Percentiles rank a stretch among this genome's conserved stretches.
phyloP scores from a whole-genome alignment of 2,888 invertebrate species.

The Hemaris fuciformis region DNA sequence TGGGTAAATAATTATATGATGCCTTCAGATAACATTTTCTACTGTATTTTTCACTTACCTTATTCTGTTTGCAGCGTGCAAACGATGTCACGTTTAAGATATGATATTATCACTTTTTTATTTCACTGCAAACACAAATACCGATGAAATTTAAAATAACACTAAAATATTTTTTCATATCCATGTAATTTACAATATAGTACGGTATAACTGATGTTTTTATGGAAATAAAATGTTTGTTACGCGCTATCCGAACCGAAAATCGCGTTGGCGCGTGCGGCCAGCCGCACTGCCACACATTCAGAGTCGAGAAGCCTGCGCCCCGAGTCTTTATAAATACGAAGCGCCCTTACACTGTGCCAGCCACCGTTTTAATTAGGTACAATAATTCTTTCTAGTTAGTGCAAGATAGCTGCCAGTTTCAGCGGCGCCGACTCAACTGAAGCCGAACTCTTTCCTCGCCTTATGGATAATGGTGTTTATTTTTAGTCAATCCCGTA shows the following conservation, averaged over 20 bases:
- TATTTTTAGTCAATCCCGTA: slow-evolving; percentile 56
- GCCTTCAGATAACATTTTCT: slow-evolving; percentile 17
- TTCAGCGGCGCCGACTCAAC: slow-evolving; percentile 35
- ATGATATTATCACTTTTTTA: slow-evolving; percentile 23
- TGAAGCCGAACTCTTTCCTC: slow-evolving; percentile 29
- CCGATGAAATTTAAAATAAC: slow-evolving; percentile 11
- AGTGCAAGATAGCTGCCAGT: slow-evolving; percentile 70
- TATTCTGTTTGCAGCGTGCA: slow-evolving; percentile 26
- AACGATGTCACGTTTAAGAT: slow-evolving; percentile 31
- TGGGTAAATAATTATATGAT: slow-evolving; percentile 16
- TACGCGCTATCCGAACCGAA: not conserved
- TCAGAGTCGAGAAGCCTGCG: slow-evolving; percentile 56
- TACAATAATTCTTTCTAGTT: slow-evolving; percentile 70
- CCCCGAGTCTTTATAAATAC: slow-evolving; percentile 54
- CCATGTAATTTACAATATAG: not conserved
- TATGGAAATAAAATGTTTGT: not conserved
- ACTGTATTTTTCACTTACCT: slow-evolving; percentile 32
- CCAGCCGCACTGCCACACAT: slow-evolving; percentile 35
- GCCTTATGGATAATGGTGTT: slow-evolving; percentile 33
- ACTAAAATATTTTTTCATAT: not conserved
- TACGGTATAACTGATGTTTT: not conserved
- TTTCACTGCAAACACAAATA: slow-evolving; percentile 26
- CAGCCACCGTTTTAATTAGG: slow-evolving; percentile 63
- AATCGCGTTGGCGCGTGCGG: slow-evolving; percentile 42
- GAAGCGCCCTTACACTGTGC: slow-evolving; percentile 53